Evolutionary conservation across 2,797 vertebrate species (phyloP).

Genomic region (Epinephelus malabaricus): DNA sequence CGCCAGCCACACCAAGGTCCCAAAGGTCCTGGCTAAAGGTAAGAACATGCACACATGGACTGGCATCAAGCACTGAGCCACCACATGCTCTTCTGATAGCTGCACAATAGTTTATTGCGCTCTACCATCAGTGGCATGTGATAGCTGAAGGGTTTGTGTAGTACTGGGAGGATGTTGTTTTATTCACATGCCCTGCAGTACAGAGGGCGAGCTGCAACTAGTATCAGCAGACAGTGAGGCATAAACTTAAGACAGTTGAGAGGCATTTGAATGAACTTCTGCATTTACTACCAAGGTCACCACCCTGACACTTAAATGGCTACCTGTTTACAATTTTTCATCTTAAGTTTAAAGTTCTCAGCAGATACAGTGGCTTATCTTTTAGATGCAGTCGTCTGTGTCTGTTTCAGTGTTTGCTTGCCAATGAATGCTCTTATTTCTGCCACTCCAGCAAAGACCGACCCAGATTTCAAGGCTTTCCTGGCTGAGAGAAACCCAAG

Average conservation of each 20-base stretch:
- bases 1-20: slow-evolving; percentile 98
- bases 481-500: slow-evolving; percentile 94
- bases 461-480: slow-evolving; percentile 95
- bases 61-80: not conserved
- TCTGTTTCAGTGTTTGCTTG: not conserved
- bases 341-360: not conserved
- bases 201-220: slow-evolving; percentile 7
- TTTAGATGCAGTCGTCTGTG: not conserved
- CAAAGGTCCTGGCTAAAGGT: slow-evolving; percentile 98
- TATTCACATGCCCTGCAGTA: slow-evolving; percentile 14
- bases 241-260: not conserved
- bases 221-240: not conserved
- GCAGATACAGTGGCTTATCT: not conserved
- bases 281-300: not conserved
- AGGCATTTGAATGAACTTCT: not conserved
- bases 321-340: not conserved
- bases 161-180: slow-evolving; percentile 7
- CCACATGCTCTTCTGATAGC: not conserved
- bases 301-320: not conserved
- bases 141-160: not conserved
- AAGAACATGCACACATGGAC: slow-evolving; percentile 39
- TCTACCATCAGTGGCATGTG: not conserved
- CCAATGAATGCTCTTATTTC: not conserved
- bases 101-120: not conserved
- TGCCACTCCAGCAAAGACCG: slow-evolving; percentile 90